Base-by-base conservation (phyloP, 2,797 vertebrate species). In the Amblyopsis hoosieri region DNA sequence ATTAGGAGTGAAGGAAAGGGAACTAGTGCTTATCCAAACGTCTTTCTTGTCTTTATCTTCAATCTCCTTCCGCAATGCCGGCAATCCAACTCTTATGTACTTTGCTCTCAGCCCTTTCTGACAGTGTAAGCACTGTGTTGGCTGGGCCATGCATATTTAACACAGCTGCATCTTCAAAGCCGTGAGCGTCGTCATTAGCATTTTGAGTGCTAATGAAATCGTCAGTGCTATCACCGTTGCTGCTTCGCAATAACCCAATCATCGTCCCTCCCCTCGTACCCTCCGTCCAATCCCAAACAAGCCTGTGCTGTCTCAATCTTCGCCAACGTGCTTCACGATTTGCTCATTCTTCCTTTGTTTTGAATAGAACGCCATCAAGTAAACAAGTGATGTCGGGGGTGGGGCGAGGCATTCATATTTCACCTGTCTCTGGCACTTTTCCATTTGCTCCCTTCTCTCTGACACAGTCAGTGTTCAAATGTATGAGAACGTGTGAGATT, bases 151-250 rank as follows among this genome's bases (percentile, higher is more conserved):
- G 85, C 86, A 91, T 91, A 90, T 90, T 90, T 89, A 91, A 90
- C 84, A 81, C 74, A 67, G 76, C 77, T 67, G 80, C 82, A 75
- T 90, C 89, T 91, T 92, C 89, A 92, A 92, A 93, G 90, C 81
- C 71, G 76, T 80, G 72, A 84, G 85, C 76, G 83, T 84, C 83
- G 87, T 90, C 87, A 93, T 92, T 92, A 85, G 88, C 87, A 91
- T 93, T 91, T 91, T 79, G 67, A 89, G 76, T 88, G 83, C 82
- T 91, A 91, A 93, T 92, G 87, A 91, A 91, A 91, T 81, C 74
- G 55, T 79, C 61, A 82, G 76, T 74, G 78, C 74, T 78, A 78
- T 81, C 80, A 74, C 69, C 72, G 78, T 83, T 19, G 10, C 83
- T 83, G 75, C 83, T 87, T 71, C 63, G 46, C 68, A 62, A 71